These are phyloP conservation scores for Apomyelois bistriatella DNA, from an alignment of 2,888 invertebrate species.

Conservation along the genomic window DNA sequence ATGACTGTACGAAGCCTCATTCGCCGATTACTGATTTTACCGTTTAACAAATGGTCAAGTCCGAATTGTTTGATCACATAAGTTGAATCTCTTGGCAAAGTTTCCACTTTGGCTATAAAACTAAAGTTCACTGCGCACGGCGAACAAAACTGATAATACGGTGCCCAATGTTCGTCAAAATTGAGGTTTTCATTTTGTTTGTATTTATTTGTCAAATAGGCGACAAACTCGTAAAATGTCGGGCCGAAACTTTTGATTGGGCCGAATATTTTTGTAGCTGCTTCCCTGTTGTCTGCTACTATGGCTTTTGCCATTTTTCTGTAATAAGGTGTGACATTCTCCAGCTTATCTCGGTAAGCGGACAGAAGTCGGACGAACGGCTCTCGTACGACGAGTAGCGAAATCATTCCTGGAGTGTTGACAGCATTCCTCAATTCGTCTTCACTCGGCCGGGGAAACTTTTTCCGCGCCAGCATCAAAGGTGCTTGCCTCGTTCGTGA, in stretches of 20 bases:
- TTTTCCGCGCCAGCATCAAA: conserved; percentile 83
- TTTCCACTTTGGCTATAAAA: conserved; percentile 83
- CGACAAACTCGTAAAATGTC: conserved; percentile 85
- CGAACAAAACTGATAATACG: conserved; percentile 82
- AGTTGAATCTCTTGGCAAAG: conserved; percentile 79
- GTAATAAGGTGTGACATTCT: conserved; percentile 84
- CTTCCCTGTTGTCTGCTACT: conserved; percentile 79
- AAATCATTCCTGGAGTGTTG: conserved; percentile 79
- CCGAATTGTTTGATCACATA: conserved; percentile 81
- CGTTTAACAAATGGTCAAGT: conserved; percentile 72
- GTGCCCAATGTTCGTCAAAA: conserved; percentile 84
- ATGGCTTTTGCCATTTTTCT: conserved; percentile 84
- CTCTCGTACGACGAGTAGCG: conserved; percentile 85
- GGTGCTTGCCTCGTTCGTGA: conserved; percentile 81
- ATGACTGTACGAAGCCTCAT: conserved; percentile 74
- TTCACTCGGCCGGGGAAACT: conserved; percentile 84
- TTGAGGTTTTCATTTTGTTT: conserved; percentile 51
- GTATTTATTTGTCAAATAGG: conserved; percentile 82
- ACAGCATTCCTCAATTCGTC: conserved; percentile 81
- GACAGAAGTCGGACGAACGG: conserved; percentile 86
- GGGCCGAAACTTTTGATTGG: conserved; percentile 72
- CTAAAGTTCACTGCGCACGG: conserved; percentile 83
- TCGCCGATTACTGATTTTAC: conserved; percentile 68
- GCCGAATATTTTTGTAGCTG: conserved; percentile 48
- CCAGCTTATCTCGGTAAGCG: conserved; percentile 87